A percentile compares a stretch with the other conserved stretches of the same genome.
phyloP scores from a whole-genome alignment of 2,888 invertebrate species.

The Polyommatus iphigenia region DNA sequence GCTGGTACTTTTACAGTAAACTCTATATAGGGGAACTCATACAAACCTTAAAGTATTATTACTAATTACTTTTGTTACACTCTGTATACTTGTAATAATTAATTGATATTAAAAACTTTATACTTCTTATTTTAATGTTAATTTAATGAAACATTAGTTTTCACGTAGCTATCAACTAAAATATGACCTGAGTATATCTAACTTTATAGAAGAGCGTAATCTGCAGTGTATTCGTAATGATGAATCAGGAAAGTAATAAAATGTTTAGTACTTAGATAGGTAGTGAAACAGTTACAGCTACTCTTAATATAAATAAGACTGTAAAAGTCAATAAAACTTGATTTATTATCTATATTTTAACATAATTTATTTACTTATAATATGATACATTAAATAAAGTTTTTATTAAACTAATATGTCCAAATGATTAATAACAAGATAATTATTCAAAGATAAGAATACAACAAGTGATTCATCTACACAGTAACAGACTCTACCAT shows the following conservation, averaged over 20 bases:
- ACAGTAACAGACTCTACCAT: slow-evolving; percentile 95
- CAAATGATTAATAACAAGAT: slow-evolving; percentile 71
- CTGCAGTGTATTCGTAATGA: background rate
- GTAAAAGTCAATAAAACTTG: slow-evolving; percentile 28
- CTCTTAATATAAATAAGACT: background rate
- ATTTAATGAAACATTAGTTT: background rate
- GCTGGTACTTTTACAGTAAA: no score
- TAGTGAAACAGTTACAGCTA: background rate
- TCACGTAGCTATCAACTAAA: background rate
- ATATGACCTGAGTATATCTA: background rate
- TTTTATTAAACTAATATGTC: slow-evolving; percentile 63
- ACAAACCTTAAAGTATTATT: no score
- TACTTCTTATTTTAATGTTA: background rate
- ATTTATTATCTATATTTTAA: slow-evolving; percentile 29
- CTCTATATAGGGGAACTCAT: no score
- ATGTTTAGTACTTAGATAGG: background rate
- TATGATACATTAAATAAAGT: slow-evolving; percentile 29
- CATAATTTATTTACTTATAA: slow-evolving; percentile 22
- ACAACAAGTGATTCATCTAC: slow-evolving; percentile 79
- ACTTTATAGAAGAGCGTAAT: background rate
- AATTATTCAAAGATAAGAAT: slow-evolving; percentile 64
- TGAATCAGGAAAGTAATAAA: background rate
- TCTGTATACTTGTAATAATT: no score
- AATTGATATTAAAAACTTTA: background rate
- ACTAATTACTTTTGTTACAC: no score